Percentiles rank a stretch among this genome's conserved stretches.
Evolutionary conservation across 2,888 invertebrate species (phyloP).

Genomic region (Aleiodes leptofemur): DNA sequence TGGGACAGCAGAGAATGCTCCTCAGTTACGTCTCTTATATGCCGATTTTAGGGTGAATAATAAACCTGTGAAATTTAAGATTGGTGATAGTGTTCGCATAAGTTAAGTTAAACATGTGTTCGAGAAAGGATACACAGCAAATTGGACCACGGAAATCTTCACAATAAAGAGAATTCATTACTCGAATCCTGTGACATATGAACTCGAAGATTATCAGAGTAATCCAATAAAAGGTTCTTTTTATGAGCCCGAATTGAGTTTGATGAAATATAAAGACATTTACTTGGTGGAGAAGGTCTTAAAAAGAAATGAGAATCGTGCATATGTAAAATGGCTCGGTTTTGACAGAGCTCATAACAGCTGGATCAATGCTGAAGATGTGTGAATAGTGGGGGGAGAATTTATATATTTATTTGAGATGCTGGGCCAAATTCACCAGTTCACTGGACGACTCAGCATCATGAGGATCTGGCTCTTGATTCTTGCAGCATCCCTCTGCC

Average conservation of each 20-base stretch:
- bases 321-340: constrained; percentile 44
- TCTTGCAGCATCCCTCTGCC: not conserved
- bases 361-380: constrained; percentile 37
- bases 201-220: constrained; percentile 60
- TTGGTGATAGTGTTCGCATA: constrained; percentile 65
- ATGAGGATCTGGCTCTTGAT: too few relatives aligned
- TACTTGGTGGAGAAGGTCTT: constrained; percentile 48
- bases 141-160: constrained; percentile 69
- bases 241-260: constrained; percentile 44
- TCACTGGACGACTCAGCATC: not conserved
- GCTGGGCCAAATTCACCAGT: not conserved
- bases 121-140: constrained; percentile 66
- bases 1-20: constrained; percentile 63
- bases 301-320: constrained; percentile 35
- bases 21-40: constrained; percentile 43
- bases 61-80: constrained; percentile 54
- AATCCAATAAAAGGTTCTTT: constrained; percentile 58
- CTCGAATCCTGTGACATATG: constrained; percentile 64
- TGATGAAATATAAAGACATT: constrained; percentile 39
- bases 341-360: constrained; percentile 47
- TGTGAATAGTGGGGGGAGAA: not conserved
- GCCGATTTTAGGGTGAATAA: constrained; percentile 60
- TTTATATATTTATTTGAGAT: not conserved
- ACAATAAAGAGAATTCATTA: constrained; percentile 60
- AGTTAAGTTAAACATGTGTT: constrained; percentile 65